Evolutionary conservation across 2,113 vertebrate species (phyloP).

Genomic region (Indicator indicator): DNA sequence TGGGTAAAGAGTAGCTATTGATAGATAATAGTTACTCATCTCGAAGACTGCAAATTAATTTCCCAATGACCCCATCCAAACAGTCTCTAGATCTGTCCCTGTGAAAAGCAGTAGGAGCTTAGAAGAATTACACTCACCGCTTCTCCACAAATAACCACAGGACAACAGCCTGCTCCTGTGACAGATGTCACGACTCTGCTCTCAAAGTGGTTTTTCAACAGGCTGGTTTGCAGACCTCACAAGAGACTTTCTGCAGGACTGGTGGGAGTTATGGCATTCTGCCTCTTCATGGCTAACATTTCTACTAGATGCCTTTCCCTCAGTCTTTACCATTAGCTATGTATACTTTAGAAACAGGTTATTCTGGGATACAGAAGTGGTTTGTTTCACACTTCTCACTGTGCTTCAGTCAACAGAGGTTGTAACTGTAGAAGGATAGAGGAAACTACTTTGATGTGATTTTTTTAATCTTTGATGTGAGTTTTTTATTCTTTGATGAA

Average conservation of each 20-base stretch:
- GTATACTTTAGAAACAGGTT: background rate
- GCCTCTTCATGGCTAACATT: background rate
- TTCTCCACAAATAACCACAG: background rate
- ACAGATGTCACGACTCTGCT: background rate
- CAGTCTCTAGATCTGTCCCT: background rate
- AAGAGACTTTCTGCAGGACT: background rate
- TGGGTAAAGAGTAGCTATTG: slow-evolving; percentile 33
- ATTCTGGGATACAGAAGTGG: background rate
- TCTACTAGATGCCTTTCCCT: background rate
- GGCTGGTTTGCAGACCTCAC: background rate
- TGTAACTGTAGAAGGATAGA: background rate
- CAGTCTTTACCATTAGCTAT: background rate
- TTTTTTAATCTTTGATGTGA: background rate
- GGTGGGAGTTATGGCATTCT: background rate
- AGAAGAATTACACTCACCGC: background rate
- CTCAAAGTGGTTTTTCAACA: background rate
- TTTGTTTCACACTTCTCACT: background rate
- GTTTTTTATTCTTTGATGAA: background rate
- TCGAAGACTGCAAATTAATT: slow-evolving; percentile 10
- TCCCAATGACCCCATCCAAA: background rate
- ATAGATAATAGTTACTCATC: slow-evolving; percentile 25
- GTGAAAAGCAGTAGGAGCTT: background rate
- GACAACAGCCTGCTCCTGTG: background rate
- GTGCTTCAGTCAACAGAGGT: background rate
- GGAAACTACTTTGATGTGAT: background rate